These are phyloP conservation scores for Channa striata DNA, from an alignment of 2,797 vertebrate genomes.

Conservation along the genomic window DNA sequence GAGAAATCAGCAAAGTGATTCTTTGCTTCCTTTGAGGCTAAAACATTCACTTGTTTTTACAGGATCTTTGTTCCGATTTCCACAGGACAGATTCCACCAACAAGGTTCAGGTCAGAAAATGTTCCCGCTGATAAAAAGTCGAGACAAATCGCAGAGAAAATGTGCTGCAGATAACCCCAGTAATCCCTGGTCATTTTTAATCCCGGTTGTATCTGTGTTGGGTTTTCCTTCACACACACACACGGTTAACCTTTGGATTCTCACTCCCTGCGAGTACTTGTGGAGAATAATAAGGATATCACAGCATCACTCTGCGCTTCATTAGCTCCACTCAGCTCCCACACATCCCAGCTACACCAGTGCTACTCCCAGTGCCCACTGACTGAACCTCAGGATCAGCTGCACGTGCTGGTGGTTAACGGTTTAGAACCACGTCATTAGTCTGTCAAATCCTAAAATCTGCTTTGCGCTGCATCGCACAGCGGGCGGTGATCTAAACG, in stretches of 20 bases:
- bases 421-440: no score
- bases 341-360: conserved; percentile 10
- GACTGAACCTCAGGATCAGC: neutral
- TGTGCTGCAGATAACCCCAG: no score
- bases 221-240: neutral
- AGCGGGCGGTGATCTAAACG: neutral
- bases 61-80: neutral
- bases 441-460: no score
- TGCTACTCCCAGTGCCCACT: neutral
- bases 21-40: neutral
- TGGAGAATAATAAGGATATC: conserved; percentile 68
- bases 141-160: no score
- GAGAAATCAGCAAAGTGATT: neutral
- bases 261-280: conserved; percentile 29
- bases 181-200: no score
- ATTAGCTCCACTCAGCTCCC: conserved; percentile 45
- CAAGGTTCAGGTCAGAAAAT: no score
- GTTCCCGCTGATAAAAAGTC: no score
- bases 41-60: neutral
- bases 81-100: neutral
- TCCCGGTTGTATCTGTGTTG: no score
- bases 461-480: no score
- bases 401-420: no score
- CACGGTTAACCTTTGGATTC: conserved; percentile 34
- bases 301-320: conserved; percentile 47